Evolutionary conservation across 2,888 invertebrate species (phyloP), one percentile per base, ranked within the genome.

Genomic region (Xanthorhoe designata): DNA sequence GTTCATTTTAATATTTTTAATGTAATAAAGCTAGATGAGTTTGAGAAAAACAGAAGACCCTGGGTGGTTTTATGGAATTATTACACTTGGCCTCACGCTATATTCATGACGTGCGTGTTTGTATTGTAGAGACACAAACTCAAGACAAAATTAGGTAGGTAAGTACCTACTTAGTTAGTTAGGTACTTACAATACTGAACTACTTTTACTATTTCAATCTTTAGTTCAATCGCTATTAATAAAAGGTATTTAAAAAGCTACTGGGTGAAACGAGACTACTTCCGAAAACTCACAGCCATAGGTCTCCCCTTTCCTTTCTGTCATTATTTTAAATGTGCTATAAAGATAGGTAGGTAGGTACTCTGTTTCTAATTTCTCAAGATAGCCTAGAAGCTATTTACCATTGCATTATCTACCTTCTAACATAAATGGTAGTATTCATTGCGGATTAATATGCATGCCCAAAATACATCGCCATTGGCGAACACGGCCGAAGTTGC

Each of bases 401-500:
- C 32, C 32, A 32, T 32, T 6, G 32, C 32, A 32, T 32, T 32
- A 32, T 7, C 32, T 32, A 24, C 2, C 5, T 3, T 3, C 24
- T 24, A 24, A 24, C 24, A 24, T 24, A 5, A 24, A n/a, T n/a
- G 24, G 2, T 32, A 32, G 5, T 32, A 32, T 2, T 42, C 38
- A 35, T 35, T 35, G 35, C 32, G 24, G 35, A 50, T 47, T 57
- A n/a, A n/a, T n/a, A n/a, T n/a, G n/a, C n/a, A 64, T 70, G 71
- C 73, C 77, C 76, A 81, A 78, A 80, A 77, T 76, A 78, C 72
- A 76, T 75, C 75, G 71, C 74, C 64, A 66, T 61, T 50, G 15
- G 8, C 52, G 24, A 57, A 65, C 73, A 69, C 68, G 70, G 64
- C 78, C 90, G 90, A 89, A 79, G 70, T 55, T 71, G 66, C 63